Conservation (phyloP, 2,888 invertebrate genomes). For the Chloroclystis v-ata region DNA sequence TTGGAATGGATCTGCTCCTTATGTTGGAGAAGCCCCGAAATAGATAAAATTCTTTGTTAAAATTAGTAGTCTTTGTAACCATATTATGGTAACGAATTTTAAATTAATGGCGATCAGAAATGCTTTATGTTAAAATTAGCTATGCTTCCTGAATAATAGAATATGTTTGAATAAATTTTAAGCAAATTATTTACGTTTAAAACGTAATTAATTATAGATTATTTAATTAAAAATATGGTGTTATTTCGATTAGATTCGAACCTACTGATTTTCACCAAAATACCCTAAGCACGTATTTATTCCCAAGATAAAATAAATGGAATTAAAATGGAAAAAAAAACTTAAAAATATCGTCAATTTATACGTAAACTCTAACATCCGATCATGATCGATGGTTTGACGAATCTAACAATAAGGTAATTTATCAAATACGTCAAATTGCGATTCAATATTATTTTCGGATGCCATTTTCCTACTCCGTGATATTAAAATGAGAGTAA, state of each 20-base stretch:
- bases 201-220: too few species aligned
- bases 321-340: too few species aligned
- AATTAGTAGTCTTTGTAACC: background rate
- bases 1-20: constrained; percentile 79
- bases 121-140: too few species aligned
- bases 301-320: too few species aligned
- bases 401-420: constrained; percentile 57
- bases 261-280: too few species aligned
- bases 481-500: background rate
- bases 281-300: too few species aligned
- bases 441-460: constrained; percentile 10
- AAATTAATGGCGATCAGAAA: too few species aligned
- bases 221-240: too few species aligned
- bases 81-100: background rate
- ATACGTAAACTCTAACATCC: constrained; percentile 29
- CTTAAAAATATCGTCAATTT: constrained; percentile 33
- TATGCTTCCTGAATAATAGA: too few species aligned
- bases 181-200: too few species aligned
- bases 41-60: constrained; percentile 16
- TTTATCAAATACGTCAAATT: constrained; percentile 44
- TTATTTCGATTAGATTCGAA: too few species aligned
- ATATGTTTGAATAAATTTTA: too few species aligned
- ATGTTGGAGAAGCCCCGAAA: constrained; percentile 57
- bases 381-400: constrained; percentile 45
- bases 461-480: background rate